Conservation (phyloP, 2,888 invertebrate species). For the Cremastinae sp. region DNA sequence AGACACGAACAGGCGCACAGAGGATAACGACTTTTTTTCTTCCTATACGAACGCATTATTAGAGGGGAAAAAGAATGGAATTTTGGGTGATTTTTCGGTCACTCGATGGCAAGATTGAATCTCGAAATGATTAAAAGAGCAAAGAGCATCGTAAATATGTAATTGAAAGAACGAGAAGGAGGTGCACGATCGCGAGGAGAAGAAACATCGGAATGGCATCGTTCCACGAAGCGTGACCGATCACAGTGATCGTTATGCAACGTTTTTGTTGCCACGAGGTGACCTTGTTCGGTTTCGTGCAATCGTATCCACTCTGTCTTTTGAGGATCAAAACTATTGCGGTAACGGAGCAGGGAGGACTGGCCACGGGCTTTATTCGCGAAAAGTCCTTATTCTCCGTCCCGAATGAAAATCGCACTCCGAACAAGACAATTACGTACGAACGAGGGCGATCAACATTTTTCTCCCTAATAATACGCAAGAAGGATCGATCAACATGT, state of each 20-base stretch:
- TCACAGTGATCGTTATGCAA: constrained; percentile 75
- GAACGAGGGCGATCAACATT: too few species aligned
- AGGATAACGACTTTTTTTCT: too few species aligned
- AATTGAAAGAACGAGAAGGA: constrained; percentile 58
- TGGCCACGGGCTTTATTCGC: constrained; percentile 70
- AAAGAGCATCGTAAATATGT: constrained; percentile 20
- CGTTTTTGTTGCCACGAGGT: constrained; percentile 74
- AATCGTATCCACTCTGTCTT: constrained; percentile 43
- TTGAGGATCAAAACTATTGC: constrained; percentile 33
- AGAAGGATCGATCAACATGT: too few species aligned
- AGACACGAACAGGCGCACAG: neutral
- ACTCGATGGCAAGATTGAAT: neutral
- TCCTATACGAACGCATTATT: too few species aligned
- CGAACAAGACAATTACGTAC: too few species aligned
- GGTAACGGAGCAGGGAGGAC: constrained; percentile 61
- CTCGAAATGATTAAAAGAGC: neutral
- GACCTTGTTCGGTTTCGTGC: constrained; percentile 73
- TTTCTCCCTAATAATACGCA: too few species aligned
- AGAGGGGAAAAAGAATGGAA: too few species aligned
- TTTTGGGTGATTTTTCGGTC: neutral
- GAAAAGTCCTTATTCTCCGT: too few species aligned
- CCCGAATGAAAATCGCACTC: too few species aligned
- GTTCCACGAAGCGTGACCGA: constrained; percentile 77
- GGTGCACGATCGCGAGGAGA: constrained; percentile 62
- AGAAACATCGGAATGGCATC: constrained; percentile 65